These are phyloP conservation scores for Gymnosoma rotundatum DNA, from an alignment of 2,888 invertebrate genomes.

Conservation along the genomic window DNA sequence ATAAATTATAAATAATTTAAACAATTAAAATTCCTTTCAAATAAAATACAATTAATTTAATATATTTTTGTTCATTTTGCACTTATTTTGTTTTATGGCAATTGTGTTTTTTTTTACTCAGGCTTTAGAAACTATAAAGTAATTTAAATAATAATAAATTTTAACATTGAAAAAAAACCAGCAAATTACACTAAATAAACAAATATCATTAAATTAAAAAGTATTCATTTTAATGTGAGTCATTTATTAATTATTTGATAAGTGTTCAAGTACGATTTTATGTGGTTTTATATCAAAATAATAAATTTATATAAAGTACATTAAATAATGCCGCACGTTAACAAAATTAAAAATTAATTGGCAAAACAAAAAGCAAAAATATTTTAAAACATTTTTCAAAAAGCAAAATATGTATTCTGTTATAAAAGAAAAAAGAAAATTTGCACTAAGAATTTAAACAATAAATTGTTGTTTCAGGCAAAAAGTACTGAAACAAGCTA, in stretches of 20 bases:
- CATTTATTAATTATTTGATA: conserved; percentile 64
- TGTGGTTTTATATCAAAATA: conserved; percentile 49
- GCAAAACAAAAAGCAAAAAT: too few relatives aligned
- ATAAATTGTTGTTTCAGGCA: too few relatives aligned
- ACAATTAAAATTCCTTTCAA: conserved; percentile 69
- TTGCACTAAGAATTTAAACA: too few relatives aligned
- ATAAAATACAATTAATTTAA: conserved; percentile 68
- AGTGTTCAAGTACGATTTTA: conserved; percentile 58
- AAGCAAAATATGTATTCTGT: too few relatives aligned
- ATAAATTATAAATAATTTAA: conserved; percentile 64
- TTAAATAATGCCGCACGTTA: conserved; percentile 36
- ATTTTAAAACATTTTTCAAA: too few relatives aligned
- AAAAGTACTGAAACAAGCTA: too few relatives aligned
- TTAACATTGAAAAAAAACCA: conserved; percentile 8
- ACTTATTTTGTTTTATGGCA: conserved; percentile 23
- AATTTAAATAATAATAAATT: conserved; percentile 62
- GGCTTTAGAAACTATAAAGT: conserved; percentile 44
- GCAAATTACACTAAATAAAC: conserved; percentile 24
- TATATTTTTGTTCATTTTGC: conserved; percentile 50
- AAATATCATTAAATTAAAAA: conserved; percentile 30
- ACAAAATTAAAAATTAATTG: conserved; percentile 15
- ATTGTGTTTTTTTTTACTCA: neutral
- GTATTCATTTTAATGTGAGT: conserved; percentile 31
- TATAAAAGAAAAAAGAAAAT: too few relatives aligned
- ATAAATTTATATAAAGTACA: conserved; percentile 38